These are phyloP conservation scores for Plectropomus leopardus DNA, from an alignment of 2,113 vertebrate species.

Conservation along the genomic window DNA sequence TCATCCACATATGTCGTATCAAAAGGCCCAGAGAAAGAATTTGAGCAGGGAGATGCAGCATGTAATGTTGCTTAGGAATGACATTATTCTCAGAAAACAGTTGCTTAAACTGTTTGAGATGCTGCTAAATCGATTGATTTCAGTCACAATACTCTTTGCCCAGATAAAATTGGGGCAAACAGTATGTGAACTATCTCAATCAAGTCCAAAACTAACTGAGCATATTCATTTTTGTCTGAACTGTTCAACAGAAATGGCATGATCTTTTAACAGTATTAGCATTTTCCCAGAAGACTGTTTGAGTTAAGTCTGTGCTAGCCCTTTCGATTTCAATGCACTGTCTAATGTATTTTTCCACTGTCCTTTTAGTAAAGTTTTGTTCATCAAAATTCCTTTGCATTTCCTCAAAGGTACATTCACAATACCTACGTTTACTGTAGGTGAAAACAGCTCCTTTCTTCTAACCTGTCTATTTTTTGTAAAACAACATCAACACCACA, in stretches of 20 bases:
- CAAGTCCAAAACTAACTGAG: constrained; percentile 30
- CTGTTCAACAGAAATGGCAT: constrained; percentile 36
- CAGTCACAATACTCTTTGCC: constrained; percentile 3
- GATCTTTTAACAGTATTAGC: constrained; percentile 26
- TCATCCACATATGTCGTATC: constrained; percentile 7
- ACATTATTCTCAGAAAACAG: too few relatives aligned
- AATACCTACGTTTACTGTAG: too few relatives aligned
- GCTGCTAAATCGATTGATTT: constrained; percentile 3
- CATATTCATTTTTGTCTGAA: not conserved
- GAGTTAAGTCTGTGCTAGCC: constrained; percentile 4
- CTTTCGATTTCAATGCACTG: constrained; percentile 12
- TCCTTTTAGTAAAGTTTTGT: too few relatives aligned
- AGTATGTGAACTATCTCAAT: constrained; percentile 2
- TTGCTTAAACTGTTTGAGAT: too few relatives aligned
- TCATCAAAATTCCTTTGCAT: too few relatives aligned
- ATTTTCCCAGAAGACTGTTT: constrained; percentile 43
- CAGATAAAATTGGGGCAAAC: not conserved
- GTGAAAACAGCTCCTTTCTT: too few relatives aligned
- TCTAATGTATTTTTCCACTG: too few relatives aligned
- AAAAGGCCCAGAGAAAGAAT: not conserved
- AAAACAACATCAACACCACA: constrained; percentile 15
- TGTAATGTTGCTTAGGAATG: constrained; percentile 31
- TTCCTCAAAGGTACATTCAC: too few relatives aligned
- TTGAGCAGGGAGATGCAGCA: constrained; percentile 22
- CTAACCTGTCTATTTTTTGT: too few relatives aligned